These are phyloP conservation scores for Crypturellus undulatus DNA, from an alignment of 2,113 vertebrate species.

Conservation along the genomic window DNA sequence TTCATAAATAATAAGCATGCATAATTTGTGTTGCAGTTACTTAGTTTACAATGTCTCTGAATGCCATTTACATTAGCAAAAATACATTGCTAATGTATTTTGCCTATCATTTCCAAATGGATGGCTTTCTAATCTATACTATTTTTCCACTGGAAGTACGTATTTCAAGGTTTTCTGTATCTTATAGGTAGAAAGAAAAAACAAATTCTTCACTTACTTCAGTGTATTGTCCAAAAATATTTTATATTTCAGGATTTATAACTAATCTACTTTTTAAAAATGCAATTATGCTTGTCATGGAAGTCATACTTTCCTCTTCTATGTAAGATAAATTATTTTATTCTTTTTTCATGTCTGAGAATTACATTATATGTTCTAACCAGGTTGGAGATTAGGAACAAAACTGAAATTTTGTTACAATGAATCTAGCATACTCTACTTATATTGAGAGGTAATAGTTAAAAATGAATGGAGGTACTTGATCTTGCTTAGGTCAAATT, in stretches of 20 bases:
- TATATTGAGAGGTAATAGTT: background rate
- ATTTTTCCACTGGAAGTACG: background rate
- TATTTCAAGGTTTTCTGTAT: slow-evolving; percentile 54
- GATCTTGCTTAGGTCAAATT: background rate
- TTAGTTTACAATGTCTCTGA: slow-evolving; percentile 61
- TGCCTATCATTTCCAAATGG: slow-evolving; percentile 58
- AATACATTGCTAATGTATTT: slow-evolving; percentile 59
- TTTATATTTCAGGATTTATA: slow-evolving; percentile 30
- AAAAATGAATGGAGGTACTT: background rate
- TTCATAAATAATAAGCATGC: slow-evolving; percentile 74
- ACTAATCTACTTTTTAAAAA: background rate
- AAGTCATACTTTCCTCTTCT: background rate
- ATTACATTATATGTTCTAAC: background rate
- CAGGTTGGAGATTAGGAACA: background rate
- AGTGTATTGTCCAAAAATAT: background rate
- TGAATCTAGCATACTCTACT: background rate
- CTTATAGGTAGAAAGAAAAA: slow-evolving; percentile 41
- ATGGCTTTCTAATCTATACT: slow-evolving; percentile 47
- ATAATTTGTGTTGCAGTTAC: slow-evolving; percentile 71
- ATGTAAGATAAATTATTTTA: background rate
- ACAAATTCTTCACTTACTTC: slow-evolving; percentile 1
- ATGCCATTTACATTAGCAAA: too few relatives aligned
- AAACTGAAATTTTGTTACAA: background rate
- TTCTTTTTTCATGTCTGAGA: background rate
- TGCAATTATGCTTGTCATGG: background rate